A percentile compares a stretch with the other conserved stretches of the same genome.
Evolutionary conservation across 2,113 vertebrate species (phyloP).

Genomic region (Beaufortia kweichowensis): DNA sequence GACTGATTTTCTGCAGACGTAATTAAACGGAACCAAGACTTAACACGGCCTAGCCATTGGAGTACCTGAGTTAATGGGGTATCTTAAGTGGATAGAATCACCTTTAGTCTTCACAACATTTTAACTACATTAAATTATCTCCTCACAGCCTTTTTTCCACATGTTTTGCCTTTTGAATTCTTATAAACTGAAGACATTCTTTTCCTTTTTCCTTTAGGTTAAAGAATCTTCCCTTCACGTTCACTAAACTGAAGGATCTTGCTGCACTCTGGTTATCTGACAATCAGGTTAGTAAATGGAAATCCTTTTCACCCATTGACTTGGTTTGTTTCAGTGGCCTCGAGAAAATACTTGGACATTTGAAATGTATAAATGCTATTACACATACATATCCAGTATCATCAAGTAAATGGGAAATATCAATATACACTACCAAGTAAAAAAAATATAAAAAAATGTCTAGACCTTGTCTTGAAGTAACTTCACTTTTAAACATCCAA

Average conservation of each 20-base stretch:
- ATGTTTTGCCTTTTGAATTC: neutral
- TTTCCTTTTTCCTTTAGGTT: constrained; percentile 72
- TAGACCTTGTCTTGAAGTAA: too few species aligned
- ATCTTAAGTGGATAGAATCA: constrained; percentile 18
- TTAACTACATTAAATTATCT: constrained; percentile 21
- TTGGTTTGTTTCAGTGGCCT: too few species aligned
- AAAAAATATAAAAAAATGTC: too few species aligned
- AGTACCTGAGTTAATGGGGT: constrained; percentile 35
- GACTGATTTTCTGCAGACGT: constrained; percentile 39
- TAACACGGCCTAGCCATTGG: constrained; percentile 38
- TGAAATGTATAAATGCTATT: too few species aligned
- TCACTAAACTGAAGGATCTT: constrained; percentile 97
- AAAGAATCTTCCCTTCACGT: constrained; percentile 97
- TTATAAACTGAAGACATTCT: neutral
- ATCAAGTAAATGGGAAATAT: too few species aligned
- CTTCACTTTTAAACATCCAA: too few species aligned
- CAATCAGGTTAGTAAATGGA: constrained; percentile 86
- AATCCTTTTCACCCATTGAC: neutral
- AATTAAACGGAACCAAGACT: constrained; percentile 46
- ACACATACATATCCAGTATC: too few species aligned
- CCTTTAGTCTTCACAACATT: neutral
- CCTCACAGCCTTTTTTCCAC: neutral
- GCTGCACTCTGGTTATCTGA: constrained; percentile 99
- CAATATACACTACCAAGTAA: too few species aligned
- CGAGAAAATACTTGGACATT: too few species aligned